These are phyloP conservation scores for Oreochromis niloticus DNA, from an alignment of 2,113 vertebrate species.

Conservation along the genomic window DNA sequence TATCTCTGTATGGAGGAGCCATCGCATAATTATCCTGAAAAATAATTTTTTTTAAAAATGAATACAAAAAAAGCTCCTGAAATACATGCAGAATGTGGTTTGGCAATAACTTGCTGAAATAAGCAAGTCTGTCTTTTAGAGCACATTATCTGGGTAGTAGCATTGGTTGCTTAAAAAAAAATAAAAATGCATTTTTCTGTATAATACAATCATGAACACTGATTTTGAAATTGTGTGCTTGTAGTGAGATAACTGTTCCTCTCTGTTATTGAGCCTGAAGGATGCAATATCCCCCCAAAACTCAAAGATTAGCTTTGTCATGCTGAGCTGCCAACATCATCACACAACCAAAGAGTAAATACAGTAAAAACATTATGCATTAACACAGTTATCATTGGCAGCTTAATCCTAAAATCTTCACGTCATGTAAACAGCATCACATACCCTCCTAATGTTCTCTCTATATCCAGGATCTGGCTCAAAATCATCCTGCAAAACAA, in stretches of 20 bases:
- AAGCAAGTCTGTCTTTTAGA: not conserved
- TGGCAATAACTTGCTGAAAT: not conserved
- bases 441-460: slow-evolving; percentile 57
- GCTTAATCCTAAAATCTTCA: not conserved
- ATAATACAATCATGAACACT: not conserved
- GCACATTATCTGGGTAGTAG: not conserved
- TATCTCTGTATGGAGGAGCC: not conserved
- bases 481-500: slow-evolving; percentile 59
- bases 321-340: not conserved
- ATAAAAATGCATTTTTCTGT: not conserved
- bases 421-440: not conserved
- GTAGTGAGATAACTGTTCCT: not conserved
- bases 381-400: not conserved
- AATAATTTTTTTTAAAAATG: not conserved
- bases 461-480: slow-evolving; percentile 32
- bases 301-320: not conserved
- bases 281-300: not conserved
- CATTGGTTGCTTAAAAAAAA: not conserved
- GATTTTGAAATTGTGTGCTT: fast-evolving
- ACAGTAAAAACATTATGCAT: not conserved
- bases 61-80: slow-evolving; percentile 11
- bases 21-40: not conserved
- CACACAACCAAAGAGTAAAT: not conserved
- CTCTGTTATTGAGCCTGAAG: not conserved
- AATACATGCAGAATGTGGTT: not conserved